Base-by-base conservation (phyloP, 1,140 invertebrate species). In the Saxidomus purpurata region DNA sequence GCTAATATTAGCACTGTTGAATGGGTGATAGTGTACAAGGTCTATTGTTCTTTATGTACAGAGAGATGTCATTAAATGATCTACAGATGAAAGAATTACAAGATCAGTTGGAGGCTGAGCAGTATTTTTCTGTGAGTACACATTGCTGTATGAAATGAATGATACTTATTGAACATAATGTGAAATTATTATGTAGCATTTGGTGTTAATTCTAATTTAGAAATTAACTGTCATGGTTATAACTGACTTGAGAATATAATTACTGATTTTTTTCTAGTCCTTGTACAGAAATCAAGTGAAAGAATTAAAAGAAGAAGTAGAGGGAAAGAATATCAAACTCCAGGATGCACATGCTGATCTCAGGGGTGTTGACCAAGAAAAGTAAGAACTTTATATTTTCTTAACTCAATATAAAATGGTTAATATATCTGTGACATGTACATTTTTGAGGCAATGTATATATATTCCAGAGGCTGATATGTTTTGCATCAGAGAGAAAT, bases 231-330 rank as follows among this genome's bases (percentile, higher is more conserved):
- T n/a, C n/a, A n/a, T n/a, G n/a, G n/a, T n/a, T n/a, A n/a, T n/a
- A n/a, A n/a, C n/a, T n/a, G n/a, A n/a, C n/a, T n/a, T n/a, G n/a
- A n/a, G n/a, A n/a, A n/a, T n/a, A n/a, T n/a, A n/a, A n/a, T n/a
- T n/a, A n/a, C n/a, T n/a, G n/a, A n/a, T n/a, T n/a, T n/a, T 90
- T 93, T 95, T 95, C 19, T 94, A 98, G 97, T 98, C 98, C 2
- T 96, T 99, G 49, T 99, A 99, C 96, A 99, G 99, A 96, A 98
- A 97, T 31, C 98, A 99, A 96, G 97, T 98, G 19, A 97, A 97
- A 93, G 98, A 99, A 95, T 96, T 98, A 63, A 97, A 98, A 86
- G 98, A 98, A 94, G 98, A 99, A 94, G 94, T 98, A 0, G 98
- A 98, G 63, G 98, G 98, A 89, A 98, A 98, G 85, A 96, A 96